A percentile compares a stretch with the other conserved stretches of the same genome.
Evolutionary conservation across 1,140 invertebrate species (phyloP).

Genomic region (Pseudomyrmex gracilis): DNA sequence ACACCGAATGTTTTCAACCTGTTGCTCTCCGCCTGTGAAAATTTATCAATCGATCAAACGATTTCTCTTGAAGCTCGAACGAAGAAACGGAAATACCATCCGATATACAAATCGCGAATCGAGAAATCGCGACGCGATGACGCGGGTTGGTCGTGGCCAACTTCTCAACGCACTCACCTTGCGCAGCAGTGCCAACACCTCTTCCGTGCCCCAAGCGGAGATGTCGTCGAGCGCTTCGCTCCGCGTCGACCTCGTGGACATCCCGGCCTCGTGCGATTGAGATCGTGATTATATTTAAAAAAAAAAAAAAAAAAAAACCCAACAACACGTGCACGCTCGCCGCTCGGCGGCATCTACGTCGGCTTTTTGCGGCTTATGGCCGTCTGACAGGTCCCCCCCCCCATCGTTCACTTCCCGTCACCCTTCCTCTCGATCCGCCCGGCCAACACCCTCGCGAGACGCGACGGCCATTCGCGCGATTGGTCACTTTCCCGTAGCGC

Average conservation of each 20-base stretch:
- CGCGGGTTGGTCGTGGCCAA: background rate
- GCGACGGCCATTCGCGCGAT: constrained; percentile 42
- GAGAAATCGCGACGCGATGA: background rate
- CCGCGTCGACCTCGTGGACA: constrained; percentile 74
- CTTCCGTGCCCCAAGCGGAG: constrained; percentile 77
- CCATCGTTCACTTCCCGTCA: constrained; percentile 34
- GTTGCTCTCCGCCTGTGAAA: no score
- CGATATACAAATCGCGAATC: no score
- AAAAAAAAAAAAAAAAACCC: constrained; percentile 49
- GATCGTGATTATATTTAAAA: constrained; percentile 45
- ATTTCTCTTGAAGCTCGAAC: no score
- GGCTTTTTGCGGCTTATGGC: constrained; percentile 76
- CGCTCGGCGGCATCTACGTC: constrained; percentile 76
- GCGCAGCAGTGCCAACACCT: constrained; percentile 77
- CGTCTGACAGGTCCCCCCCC: constrained; percentile 61
- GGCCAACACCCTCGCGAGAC: constrained; percentile 12
- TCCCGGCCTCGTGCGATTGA: constrained; percentile 65
- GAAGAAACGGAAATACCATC: no score
- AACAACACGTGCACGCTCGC: constrained; percentile 76
- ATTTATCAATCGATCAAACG: no score
- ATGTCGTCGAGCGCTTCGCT: constrained; percentile 78
- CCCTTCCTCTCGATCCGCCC: background rate
- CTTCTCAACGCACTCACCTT: constrained; percentile 79
- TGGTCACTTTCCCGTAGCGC: constrained; percentile 65
- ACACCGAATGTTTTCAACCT: no score